Conservation (phyloP, 2,113 vertebrate genomes). For the Notechis scutatus region DNA sequence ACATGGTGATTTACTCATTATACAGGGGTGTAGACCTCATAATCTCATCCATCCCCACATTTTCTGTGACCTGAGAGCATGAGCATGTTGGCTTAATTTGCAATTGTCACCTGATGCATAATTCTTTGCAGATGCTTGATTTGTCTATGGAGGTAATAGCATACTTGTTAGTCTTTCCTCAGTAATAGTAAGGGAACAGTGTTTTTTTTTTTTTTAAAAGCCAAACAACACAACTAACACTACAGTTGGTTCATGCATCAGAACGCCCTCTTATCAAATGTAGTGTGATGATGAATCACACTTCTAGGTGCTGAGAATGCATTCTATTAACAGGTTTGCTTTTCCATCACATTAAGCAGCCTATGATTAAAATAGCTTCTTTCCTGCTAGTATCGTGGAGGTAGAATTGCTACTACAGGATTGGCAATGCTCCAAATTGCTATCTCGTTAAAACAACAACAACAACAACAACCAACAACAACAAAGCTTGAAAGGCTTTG, state of each 20-base stretch:
- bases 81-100: neutral
- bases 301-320: conserved; percentile 32
- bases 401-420: conserved; percentile 3
- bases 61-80: neutral
- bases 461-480: neutral
- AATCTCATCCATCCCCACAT: neutral
- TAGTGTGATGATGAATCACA: conserved; percentile 41
- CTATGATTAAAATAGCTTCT: conserved; percentile 28
- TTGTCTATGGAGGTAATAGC: neutral
- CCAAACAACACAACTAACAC: conserved; percentile 2
- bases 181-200: rapidly evolving
- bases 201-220: no score
- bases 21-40: no score
- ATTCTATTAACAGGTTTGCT: conserved; percentile 38
- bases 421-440: conserved; percentile 40
- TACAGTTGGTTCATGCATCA: neutral
- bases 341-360: conserved; percentile 14
- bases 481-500: conserved; percentile 15
- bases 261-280: conserved; percentile 16
- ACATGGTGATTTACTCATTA: neutral
- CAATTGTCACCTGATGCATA: conserved; percentile 9
- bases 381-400: conserved; percentile 12
- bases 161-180: neutral
- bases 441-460: conserved; percentile 5
- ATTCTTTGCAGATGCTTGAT: neutral